Conservation (phyloP, 2,113 vertebrate genomes). For the Sebastes fasciatus region DNA sequence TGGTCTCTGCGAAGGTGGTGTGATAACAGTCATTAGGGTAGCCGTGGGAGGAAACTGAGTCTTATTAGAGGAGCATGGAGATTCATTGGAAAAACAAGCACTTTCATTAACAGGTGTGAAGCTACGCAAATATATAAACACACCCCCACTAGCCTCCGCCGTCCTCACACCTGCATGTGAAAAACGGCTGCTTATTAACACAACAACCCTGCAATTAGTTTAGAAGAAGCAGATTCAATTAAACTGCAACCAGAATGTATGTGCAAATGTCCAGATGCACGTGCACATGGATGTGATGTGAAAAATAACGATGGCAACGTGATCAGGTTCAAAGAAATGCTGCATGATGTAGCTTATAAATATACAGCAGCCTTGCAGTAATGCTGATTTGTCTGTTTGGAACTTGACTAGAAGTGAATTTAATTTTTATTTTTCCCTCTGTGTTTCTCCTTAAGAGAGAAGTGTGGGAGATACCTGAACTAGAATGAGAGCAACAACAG, state of each 20-base stretch:
- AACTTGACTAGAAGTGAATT: neutral
- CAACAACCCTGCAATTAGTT: slow-evolving; percentile 73
- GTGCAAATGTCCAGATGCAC: slow-evolving; percentile 44
- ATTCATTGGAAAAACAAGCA: slow-evolving; percentile 78
- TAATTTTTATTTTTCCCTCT: neutral
- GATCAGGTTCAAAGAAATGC: neutral
- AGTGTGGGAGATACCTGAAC: neutral
- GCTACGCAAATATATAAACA: slow-evolving; percentile 79
- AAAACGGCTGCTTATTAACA: slow-evolving; percentile 74
- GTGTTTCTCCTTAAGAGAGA: neutral
- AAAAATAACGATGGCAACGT: neutral
- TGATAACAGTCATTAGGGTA: slow-evolving; percentile 86
- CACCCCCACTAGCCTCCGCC: slow-evolving; percentile 50
- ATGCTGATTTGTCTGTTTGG: neutral
- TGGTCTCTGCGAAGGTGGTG: slow-evolving; percentile 72
- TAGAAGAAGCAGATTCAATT: slow-evolving; percentile 52
- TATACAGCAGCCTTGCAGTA: neutral
- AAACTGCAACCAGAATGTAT: slow-evolving; percentile 30
- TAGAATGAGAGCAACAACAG: neutral
- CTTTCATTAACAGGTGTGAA: slow-evolving; percentile 82
- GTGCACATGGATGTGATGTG: neutral
- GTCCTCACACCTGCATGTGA: slow-evolving; percentile 71
- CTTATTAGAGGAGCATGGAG: slow-evolving; percentile 77
- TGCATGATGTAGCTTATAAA: slow-evolving; percentile 2
- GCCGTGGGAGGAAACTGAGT: slow-evolving; percentile 79